Base-by-base conservation (phyloP, 2,113 vertebrate species). In the Macrotis lagotis region DNA sequence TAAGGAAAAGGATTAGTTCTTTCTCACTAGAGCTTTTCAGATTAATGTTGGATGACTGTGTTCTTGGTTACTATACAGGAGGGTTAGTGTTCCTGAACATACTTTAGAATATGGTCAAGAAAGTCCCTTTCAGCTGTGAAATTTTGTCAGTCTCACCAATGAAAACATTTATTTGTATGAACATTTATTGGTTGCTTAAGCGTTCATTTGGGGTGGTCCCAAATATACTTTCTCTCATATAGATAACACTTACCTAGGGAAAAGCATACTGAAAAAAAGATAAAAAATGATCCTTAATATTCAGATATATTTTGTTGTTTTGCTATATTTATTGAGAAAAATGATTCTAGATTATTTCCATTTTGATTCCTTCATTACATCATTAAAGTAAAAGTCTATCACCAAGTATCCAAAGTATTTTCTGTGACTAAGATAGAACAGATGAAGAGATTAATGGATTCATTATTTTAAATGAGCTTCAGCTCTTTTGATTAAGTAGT, bases 361-460 rank as follows among this genome's bases (percentile, higher is more conserved):
- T 51, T 74, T 93, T 22, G 0, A 44, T 83, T 83, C n/a, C n/a
- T 93, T 83, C 6, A 44, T 44, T 83, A 1, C 37, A 83, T 83
- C n/a, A 51, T 90, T 94, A 25, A 96, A 96, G 83, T 93, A 24
- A 95, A 90, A 93, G 53, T 50, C 66, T 96, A 24, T 52, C n/a
- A 48, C 24, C 50, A 91, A 16, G 51, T 47, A 47, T 19, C 44
- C 19, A 94, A 52, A 93, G 2, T 5, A 88, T 50, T 50, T 83
- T 3, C n/a, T 50, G n/a, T 92, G 48, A 95, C 91, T 92, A 16
- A 49, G 59, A 91, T 28, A 91, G n/a, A 88, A 59, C 8, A 89
- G 90, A 88, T 48, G 88, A 88, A 74, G 22, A 53, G 0, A 59
- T 55, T 90, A 51, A 88, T 90, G 25, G 93, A 96, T 50, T 3